Percentiles rank a stretch among this genome's conserved stretches.
Evolutionary conservation across 1,140 invertebrate species (phyloP).

Genomic region (Portunus trituberculatus): DNA sequence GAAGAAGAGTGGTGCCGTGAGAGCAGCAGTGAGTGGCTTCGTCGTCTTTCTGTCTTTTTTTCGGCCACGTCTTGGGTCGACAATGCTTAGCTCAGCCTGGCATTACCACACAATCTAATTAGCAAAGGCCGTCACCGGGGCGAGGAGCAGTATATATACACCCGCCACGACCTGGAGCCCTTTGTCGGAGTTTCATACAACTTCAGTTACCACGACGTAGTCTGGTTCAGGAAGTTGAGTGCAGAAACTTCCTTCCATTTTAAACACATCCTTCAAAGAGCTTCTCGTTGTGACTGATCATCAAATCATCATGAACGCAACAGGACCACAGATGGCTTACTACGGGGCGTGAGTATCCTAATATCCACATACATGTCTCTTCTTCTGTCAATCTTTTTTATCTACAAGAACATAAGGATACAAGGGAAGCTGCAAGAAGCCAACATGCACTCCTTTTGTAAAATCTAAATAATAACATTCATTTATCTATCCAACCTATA

Average conservation of each 20-base stretch:
- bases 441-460: no score
- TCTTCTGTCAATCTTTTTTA: no score
- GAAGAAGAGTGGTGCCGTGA: neutral
- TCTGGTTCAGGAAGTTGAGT: conserved; percentile 10
- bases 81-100: neutral
- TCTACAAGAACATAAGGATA: no score
- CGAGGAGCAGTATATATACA: neutral
- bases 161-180: neutral
- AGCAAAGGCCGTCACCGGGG: neutral
- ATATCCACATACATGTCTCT: no score
- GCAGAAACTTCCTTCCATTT: conserved; percentile 12
- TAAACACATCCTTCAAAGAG: neutral
- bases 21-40: neutral
- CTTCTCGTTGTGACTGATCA: neutral
- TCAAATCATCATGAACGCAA: neutral
- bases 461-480: no score
- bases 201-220: neutral
- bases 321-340: neutral
- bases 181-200: conserved; percentile 22
- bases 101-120: neutral
- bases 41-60: neutral
- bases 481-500: no score
- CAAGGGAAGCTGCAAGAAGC: no score
- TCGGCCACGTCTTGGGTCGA: neutral
- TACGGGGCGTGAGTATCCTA: neutral